These are phyloP conservation scores for Ephydatia muelleri DNA, from an alignment of 37 sponge, comb jelly and placozoan genomes.

Conservation along the genomic window DNA sequence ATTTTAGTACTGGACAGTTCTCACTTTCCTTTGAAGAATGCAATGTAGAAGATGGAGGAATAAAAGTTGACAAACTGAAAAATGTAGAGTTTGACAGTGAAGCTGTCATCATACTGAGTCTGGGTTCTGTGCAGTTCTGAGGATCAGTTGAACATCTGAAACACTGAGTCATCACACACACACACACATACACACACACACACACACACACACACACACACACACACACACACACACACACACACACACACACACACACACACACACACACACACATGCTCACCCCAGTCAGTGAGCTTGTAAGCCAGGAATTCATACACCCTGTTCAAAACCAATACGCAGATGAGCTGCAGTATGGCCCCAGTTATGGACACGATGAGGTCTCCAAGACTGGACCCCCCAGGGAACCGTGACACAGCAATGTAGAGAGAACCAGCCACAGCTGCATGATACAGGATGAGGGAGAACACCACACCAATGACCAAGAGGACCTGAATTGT, in stretches of 20 bases:
- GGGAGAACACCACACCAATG: constrained; percentile 80
- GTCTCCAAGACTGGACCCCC: constrained; percentile 70
- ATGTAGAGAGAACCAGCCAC: constrained; percentile 67
- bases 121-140: constrained; percentile 95
- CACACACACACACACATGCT: not conserved
- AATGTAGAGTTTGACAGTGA: constrained; percentile 93
- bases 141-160: no score
- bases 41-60: constrained; percentile 90
- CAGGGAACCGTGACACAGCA: constrained; percentile 26
- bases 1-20: not conserved
- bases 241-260: not conserved
- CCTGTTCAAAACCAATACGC: constrained; percentile 83
- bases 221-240: constrained; percentile 47
- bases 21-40: constrained; percentile 93
- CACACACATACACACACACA: no score
- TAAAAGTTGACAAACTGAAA: constrained; percentile 95
- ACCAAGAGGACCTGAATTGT: constrained; percentile 75
- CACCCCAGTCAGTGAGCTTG: constrained; percentile 83
- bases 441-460: constrained; percentile 89
- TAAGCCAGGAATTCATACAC: constrained; percentile 78
- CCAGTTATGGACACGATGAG: constrained; percentile 83
- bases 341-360: constrained; percentile 78
- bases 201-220: no score
- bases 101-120: constrained; percentile 94
- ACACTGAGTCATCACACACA: no score